Conservation (phyloP, 2,797 vertebrate species). For the Malacoraja senta region DNA sequence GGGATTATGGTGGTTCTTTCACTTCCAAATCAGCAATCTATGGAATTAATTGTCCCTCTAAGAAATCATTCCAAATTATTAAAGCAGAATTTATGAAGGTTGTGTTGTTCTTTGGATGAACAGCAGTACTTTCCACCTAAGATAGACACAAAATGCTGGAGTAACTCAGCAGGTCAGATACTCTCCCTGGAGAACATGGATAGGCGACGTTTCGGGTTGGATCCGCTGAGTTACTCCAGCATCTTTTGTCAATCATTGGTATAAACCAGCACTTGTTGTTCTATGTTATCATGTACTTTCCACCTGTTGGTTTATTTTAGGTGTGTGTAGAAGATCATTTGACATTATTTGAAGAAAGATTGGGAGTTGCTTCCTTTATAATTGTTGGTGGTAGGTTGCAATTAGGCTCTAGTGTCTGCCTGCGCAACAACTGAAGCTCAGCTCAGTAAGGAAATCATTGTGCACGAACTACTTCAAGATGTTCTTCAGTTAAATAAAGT, state of each 20-base stretch:
- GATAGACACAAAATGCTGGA: too few species aligned
- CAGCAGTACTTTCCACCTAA: neutral
- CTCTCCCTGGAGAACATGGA: too few species aligned
- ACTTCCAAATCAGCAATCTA: neutral
- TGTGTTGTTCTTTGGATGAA: neutral
- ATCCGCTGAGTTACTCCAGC: too few species aligned
- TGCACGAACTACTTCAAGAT: constrained; percentile 16
- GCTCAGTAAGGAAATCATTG: neutral
- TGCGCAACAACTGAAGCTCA: neutral
- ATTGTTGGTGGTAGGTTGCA: neutral
- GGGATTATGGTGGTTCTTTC: neutral
- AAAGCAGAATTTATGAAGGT: neutral
- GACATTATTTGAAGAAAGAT: neutral
- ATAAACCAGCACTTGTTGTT: too few species aligned
- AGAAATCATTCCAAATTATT: neutral
- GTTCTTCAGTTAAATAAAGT: neutral
- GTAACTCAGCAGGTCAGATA: too few species aligned
- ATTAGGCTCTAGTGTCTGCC: neutral
- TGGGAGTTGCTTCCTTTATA: neutral
- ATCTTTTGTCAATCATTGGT: too few species aligned
- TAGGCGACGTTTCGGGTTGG: too few species aligned
- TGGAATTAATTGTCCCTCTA: neutral
- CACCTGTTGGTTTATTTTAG: neutral
- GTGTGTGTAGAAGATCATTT: neutral
- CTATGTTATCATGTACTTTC: neutral